These are phyloP conservation scores for Nyctibius bracteatus DNA, from an alignment of 2,113 vertebrate genomes.

Conservation along the genomic window DNA sequence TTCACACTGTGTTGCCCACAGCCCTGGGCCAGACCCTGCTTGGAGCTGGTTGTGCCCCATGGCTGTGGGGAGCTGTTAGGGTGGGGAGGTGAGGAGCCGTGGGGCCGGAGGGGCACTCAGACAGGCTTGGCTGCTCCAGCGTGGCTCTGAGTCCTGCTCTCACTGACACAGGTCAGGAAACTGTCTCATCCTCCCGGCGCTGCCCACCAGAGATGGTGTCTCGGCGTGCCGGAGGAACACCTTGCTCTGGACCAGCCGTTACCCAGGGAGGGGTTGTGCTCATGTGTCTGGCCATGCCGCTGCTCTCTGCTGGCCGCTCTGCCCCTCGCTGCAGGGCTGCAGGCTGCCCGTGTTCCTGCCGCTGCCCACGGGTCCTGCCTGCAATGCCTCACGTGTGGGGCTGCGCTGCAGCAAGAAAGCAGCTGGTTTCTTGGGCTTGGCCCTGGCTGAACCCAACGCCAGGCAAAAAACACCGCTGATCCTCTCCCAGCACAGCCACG, in stretches of 20 bases:
- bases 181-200: not conserved
- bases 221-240: not conserved
- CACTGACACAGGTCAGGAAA: not conserved
- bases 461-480: not conserved
- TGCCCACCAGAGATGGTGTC: not conserved
- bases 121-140: not conserved
- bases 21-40: not conserved
- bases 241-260: not conserved
- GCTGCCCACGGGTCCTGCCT: not conserved
- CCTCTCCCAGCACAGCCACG: not conserved
- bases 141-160: not conserved
- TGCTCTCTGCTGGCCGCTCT: fast-evolving
- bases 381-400: fast-evolving
- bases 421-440: not conserved
- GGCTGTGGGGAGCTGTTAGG: not conserved
- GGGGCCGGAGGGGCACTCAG: not conserved
- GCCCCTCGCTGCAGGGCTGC: not conserved
- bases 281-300: fast-evolving
- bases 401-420: not conserved
- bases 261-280: not conserved
- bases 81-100: not conserved
- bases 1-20: not conserved
- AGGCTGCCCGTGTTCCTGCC: not conserved
- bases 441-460: not conserved
- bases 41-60: not conserved